These are phyloP conservation scores for Phrynocephalus vlangalii DNA, from an alignment of 2,797 vertebrate genomes.

Conservation along the genomic window DNA sequence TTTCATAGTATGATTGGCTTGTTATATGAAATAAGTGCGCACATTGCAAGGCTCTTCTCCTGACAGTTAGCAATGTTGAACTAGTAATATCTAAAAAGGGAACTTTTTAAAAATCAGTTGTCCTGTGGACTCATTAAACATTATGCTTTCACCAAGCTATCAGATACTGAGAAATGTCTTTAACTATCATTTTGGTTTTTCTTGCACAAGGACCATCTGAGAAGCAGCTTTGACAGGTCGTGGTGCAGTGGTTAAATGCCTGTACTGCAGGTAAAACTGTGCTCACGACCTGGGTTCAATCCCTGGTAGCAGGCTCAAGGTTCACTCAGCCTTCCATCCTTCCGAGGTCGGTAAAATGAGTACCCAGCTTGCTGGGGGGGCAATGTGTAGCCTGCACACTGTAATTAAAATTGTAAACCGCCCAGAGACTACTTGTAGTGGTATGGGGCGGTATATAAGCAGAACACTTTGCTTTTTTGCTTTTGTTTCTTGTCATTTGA, in stretches of 20 bases:
- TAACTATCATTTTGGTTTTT: constrained; percentile 66
- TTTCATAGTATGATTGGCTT: constrained; percentile 68
- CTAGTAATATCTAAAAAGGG: constrained; percentile 57
- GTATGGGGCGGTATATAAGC: too few relatives aligned
- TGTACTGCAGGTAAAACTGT: too few relatives aligned
- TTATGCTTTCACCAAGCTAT: constrained; percentile 63
- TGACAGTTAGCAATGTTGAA: constrained; percentile 64
- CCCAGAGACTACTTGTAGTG: too few relatives aligned
- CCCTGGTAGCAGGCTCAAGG: too few relatives aligned
- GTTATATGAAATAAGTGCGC: constrained; percentile 69
- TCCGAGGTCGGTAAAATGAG: too few relatives aligned
- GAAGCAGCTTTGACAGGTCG: background rate
- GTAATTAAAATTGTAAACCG: too few relatives aligned
- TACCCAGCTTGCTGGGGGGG: too few relatives aligned
- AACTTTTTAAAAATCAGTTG: constrained; percentile 60
- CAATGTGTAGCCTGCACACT: too few relatives aligned
- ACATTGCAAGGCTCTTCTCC: constrained; percentile 58
- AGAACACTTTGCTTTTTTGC: too few relatives aligned
- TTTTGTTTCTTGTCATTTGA: background rate
- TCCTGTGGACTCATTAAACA: constrained; percentile 62
- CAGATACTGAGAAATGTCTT: constrained; percentile 69
- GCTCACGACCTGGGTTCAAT: too few relatives aligned
- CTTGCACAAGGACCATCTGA: background rate
- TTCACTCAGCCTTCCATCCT: too few relatives aligned
- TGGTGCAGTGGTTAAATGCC: too few relatives aligned